A percentile compares a stretch with the other conserved stretches of the same genome.
phyloP scores from a whole-genome alignment of 1,140 invertebrate genomes.

The Lepeophtheirus salmonis region DNA sequence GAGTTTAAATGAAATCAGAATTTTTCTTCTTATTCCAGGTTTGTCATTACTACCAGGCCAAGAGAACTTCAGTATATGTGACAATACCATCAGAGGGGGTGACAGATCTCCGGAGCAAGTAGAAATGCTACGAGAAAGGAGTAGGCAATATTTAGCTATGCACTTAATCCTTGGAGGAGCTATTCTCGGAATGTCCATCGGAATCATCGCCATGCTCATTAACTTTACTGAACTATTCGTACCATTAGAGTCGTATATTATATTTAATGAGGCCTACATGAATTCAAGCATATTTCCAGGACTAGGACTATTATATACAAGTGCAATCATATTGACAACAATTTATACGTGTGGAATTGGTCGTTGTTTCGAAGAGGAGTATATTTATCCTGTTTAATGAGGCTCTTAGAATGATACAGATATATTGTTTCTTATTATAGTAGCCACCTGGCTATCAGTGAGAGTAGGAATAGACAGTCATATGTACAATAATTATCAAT shows the following conservation, averaged over 20 bases:
- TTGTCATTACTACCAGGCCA: not conserved
- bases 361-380: slow-evolving; percentile 13
- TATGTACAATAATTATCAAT: too few species aligned
- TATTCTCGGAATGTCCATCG: slow-evolving; percentile 14
- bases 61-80: not conserved
- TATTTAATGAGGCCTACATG: slow-evolving; percentile 3
- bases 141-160: slow-evolving; percentile 12
- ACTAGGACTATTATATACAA: not conserved
- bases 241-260: not conserved
- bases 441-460: too few species aligned
- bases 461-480: too few species aligned
- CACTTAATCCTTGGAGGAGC: slow-evolving; percentile 12
- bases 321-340: not conserved
- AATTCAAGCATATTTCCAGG: slow-evolving; percentile 1
- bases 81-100: not conserved
- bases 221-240: slow-evolving; percentile 2
- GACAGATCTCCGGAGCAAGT: slow-evolving; percentile 17
- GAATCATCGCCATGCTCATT: not conserved
- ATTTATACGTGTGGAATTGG: slow-evolving; percentile 12
- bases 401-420: too few species aligned
- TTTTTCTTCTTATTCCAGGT: not conserved
- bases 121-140: slow-evolving; percentile 16
- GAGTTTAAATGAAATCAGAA: too few species aligned
- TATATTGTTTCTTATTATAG: too few species aligned
- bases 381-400: slow-evolving; percentile 16